A percentile compares a stretch with the other conserved stretches of the same genome.
phyloP scores from a whole-genome alignment of 1,140 invertebrate genomes.

The Bombus sibiricus region DNA sequence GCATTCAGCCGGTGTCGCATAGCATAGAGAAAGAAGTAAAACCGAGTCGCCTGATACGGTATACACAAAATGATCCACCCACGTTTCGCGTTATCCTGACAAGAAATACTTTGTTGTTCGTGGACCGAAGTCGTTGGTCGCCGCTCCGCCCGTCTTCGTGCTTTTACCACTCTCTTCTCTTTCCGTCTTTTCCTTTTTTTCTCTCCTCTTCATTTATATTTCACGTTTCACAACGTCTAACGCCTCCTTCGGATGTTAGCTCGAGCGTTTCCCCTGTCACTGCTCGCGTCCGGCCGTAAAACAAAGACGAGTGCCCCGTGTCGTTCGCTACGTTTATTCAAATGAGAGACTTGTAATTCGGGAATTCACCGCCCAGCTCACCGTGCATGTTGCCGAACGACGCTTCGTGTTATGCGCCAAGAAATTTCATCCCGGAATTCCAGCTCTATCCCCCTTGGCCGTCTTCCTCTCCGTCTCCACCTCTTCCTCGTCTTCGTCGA shows the following conservation, averaged over 20 bases:
- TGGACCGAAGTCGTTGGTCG: constrained; percentile 16
- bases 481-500: neutral
- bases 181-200: neutral
- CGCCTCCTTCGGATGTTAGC: constrained; percentile 56
- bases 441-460: neutral
- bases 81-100: constrained; percentile 47
- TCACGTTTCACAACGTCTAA: constrained; percentile 62
- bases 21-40: neutral
- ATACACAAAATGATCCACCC: constrained; percentile 54
- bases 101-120: constrained; percentile 47
- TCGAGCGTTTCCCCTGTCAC: constrained; percentile 41
- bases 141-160: constrained; percentile 16
- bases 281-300: constrained; percentile 31
- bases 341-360: constrained; percentile 72
- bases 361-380: constrained; percentile 61
- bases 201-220: constrained; percentile 42
- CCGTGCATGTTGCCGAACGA: constrained; percentile 47
- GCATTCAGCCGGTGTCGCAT: neutral
- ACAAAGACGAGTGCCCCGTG: constrained; percentile 49
- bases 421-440: constrained; percentile 58
- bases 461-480: neutral
- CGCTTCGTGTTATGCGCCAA: constrained; percentile 48
- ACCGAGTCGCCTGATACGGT: constrained; percentile 29
- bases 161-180: neutral
- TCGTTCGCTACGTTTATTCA: constrained; percentile 69